A percentile compares a stretch with the other conserved stretches of the same genome.
These are phyloP conservation scores for Arctopsyche grandis DNA, from an alignment of 1,140 invertebrate genomes.

Conservation along the genomic window DNA sequence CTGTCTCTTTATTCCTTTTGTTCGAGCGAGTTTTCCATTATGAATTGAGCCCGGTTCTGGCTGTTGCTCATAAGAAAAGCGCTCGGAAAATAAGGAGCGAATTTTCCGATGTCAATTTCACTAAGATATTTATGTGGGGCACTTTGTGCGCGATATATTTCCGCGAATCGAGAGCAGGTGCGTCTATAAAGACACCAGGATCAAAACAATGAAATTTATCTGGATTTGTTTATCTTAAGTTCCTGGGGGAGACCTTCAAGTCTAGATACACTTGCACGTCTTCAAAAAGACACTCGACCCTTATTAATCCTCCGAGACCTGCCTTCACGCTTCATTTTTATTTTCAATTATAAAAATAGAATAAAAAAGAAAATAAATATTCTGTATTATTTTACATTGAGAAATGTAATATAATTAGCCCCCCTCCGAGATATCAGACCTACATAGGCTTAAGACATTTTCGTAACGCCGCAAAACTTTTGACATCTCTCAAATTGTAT, in stretches of 20 bases:
- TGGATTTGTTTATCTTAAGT: conserved; percentile 48
- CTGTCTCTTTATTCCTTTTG: conserved; percentile 35
- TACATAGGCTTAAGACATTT: too few species aligned
- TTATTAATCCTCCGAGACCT: conserved; percentile 14
- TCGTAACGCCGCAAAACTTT: too few species aligned
- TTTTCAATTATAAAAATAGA: conserved; percentile 13
- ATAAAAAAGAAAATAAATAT: too few species aligned
- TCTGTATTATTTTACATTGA: too few species aligned
- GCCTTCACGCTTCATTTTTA: conserved; percentile 21
- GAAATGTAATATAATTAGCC: too few species aligned
- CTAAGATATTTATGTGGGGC: conserved; percentile 37
- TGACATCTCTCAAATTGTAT: too few species aligned
- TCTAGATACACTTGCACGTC: background rate
- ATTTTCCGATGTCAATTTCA: conserved; percentile 45
- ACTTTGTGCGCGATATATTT: conserved; percentile 41
- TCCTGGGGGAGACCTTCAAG: conserved; percentile 31
- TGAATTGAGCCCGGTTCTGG: conserved; percentile 21
- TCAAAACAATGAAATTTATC: conserved; percentile 54
- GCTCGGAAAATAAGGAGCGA: conserved; percentile 35
- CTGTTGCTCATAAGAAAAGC: conserved; percentile 27
- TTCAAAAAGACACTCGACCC: background rate
- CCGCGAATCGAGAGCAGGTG: conserved; percentile 47
- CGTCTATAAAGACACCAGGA: conserved; percentile 42
- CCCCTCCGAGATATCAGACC: too few species aligned
- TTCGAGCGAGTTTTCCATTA: conserved; percentile 31